phyloP scores from a whole-genome alignment of 2,797 vertebrate species.

The Clarias platycephalus region DNA sequence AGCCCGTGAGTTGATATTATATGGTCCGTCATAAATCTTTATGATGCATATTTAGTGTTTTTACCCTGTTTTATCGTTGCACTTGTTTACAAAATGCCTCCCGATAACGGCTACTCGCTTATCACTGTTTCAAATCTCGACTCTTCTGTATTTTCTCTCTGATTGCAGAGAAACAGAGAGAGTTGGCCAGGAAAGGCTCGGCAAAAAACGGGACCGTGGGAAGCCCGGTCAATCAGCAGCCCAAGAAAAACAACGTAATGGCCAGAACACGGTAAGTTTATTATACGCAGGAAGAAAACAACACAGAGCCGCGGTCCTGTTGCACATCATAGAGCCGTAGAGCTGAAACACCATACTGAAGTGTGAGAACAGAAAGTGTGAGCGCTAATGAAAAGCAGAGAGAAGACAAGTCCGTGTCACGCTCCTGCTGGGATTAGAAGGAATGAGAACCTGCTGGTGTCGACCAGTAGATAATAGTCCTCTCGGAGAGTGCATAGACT shows the following conservation, averaged over 20 bases:
- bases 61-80: not conserved
- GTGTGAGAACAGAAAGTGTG: slow-evolving; percentile 29
- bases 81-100: not conserved
- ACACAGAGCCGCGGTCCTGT: not conserved
- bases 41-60: no score
- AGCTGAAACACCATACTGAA: slow-evolving; percentile 21
- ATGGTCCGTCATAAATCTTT: not conserved
- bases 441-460: slow-evolving; percentile 56
- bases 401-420: slow-evolving; percentile 8
- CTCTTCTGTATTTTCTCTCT: slow-evolving; percentile 47
- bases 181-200: slow-evolving; percentile 92
- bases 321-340: slow-evolving; percentile 24
- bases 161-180: slow-evolving; percentile 93
- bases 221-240: slow-evolving; percentile 96
- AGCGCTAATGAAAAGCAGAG: slow-evolving; percentile 41
- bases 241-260: slow-evolving; percentile 95
- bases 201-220: slow-evolving; percentile 93
- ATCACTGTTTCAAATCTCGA: not conserved
- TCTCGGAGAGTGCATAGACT: slow-evolving; percentile 49
- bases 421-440: slow-evolving; percentile 61
- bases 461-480: slow-evolving; percentile 50
- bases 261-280: slow-evolving; percentile 88
- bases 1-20: not conserved
- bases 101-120: not conserved
- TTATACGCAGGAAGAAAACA: not conserved